Percentiles rank a stretch among this genome's conserved stretches.
phyloP scores from a whole-genome alignment of 2,888 invertebrate species.

The Lycocerus yunnanus region DNA sequence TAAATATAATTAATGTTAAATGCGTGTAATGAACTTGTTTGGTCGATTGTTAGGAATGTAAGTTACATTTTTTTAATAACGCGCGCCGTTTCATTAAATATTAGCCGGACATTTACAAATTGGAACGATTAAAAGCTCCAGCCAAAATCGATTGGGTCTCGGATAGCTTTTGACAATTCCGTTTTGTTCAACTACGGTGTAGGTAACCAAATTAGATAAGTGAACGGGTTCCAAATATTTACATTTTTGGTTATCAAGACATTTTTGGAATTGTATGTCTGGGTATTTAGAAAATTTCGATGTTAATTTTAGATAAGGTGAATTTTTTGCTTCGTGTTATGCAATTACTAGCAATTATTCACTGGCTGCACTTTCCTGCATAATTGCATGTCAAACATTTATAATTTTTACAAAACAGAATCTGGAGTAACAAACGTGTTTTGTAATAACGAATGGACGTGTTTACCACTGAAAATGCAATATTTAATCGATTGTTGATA shows the following conservation, averaged over 20 bases:
- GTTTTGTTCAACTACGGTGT: conserved; percentile 6
- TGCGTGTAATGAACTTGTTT: conserved; percentile 21
- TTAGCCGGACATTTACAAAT: conserved; percentile 18
- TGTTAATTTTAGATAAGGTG: not conserved
- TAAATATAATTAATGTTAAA: conserved; percentile 19
- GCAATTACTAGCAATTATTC: conserved; percentile 26
- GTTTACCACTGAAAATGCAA: conserved; percentile 40
- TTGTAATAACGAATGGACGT: conserved; percentile 21
- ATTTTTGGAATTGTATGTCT: not conserved
- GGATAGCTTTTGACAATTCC: conserved; percentile 12
- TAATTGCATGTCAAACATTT: conserved; percentile 42
- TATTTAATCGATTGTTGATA: conserved; percentile 44
- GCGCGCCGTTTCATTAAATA: conserved; percentile 10
- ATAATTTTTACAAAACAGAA: conserved; percentile 30
- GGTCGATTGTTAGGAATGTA: conserved; percentile 5
- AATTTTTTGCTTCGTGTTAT: conserved; percentile 3
- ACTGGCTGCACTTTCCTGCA: conserved; percentile 38
- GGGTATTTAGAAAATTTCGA: not conserved
- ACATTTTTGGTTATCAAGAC: not conserved
- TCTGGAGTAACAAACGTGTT: conserved; percentile 18
- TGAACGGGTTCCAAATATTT: not conserved
- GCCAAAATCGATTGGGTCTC: conserved; percentile 20
- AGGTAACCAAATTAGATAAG: conserved; percentile 3
- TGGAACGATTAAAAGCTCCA: conserved; percentile 15
- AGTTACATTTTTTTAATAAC: conserved; percentile 10